Conservation (phyloP, 2,113 vertebrate species). For the Apteryx owenii region DNA sequence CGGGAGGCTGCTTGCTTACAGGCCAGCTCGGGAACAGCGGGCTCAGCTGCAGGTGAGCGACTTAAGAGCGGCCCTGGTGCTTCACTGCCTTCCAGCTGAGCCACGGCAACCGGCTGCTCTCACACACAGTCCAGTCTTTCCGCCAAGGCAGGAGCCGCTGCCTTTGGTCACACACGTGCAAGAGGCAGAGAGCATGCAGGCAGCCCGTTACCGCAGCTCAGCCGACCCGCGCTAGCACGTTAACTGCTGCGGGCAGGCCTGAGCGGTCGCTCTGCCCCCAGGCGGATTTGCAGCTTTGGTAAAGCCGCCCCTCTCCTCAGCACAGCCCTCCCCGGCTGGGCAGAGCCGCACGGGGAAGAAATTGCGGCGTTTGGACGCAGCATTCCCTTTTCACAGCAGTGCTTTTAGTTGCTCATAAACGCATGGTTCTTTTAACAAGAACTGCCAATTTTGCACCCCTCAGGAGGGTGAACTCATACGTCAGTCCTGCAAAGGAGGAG, state of each 20-base stretch:
- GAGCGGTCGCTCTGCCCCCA: not conserved
- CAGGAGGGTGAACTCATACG: not conserved
- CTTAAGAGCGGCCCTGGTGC: not conserved
- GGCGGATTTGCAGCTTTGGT: not conserved
- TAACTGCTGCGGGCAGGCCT: not conserved
- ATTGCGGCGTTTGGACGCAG: not conserved
- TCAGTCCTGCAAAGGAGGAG: slow-evolving; percentile 67
- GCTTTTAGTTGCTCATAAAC: not conserved
- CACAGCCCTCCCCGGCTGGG: not conserved
- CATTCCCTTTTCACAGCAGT: not conserved
- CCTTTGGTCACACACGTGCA: not conserved
- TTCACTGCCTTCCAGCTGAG: not conserved
- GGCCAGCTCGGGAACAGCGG: not conserved
- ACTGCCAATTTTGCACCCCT: not conserved
- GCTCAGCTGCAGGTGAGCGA: not conserved
- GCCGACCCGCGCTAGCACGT: not conserved
- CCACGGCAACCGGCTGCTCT: not conserved
- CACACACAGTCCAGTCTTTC: not conserved
- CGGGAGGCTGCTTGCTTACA: not conserved
- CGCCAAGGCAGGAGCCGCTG: not conserved
- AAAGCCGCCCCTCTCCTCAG: not conserved
- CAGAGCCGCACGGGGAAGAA: not conserved
- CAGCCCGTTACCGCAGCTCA: not conserved
- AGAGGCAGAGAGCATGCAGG: not conserved
- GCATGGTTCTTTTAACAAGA: not conserved